These are phyloP conservation scores for Zaprionus obscuricornis DNA, from an alignment of 2,888 invertebrate genomes.

Conservation along the genomic window DNA sequence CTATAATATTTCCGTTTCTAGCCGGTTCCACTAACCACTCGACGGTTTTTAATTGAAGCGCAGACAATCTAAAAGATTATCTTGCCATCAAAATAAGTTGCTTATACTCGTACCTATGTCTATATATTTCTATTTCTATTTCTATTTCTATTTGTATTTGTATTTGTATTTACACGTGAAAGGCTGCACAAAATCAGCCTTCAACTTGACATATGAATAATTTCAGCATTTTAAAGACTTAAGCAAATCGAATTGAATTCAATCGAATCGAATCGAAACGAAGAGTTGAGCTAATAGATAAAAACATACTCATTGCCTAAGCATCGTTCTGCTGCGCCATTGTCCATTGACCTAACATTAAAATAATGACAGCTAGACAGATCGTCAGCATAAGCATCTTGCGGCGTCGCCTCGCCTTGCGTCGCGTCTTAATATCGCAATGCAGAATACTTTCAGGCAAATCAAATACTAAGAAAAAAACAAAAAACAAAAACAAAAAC, in stretches of 20 bases:
- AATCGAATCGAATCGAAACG: too few species aligned
- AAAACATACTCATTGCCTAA: conserved; percentile 38
- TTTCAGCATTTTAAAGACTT: conserved; percentile 50
- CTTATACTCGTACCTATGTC: too few species aligned
- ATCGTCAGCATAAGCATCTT: conserved; percentile 25
- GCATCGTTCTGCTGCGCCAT: conserved; percentile 11
- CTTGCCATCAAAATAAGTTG: conserved; percentile 54
- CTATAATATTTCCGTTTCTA: conserved; percentile 59
- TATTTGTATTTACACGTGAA: conserved; percentile 48
- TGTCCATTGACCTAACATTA: conserved; percentile 75
- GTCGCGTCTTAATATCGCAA: conserved; percentile 6
- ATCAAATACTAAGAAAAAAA: conserved; percentile 21
- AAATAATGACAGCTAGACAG: conserved; percentile 48
- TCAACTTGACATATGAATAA: conserved; percentile 74
- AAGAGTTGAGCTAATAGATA: too few species aligned
- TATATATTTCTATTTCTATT: too few species aligned
- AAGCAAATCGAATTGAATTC: conserved; percentile 47
- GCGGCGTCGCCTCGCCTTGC: too few species aligned
- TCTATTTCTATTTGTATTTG: too few species aligned
- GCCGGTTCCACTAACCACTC: conserved; percentile 47
- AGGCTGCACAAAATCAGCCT: conserved; percentile 53
- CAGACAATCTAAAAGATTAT: conserved; percentile 49
- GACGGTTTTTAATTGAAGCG: conserved; percentile 55
- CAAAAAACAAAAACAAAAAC: conserved; percentile 7
- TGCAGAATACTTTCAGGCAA: conserved; percentile 35